phyloP scores from a whole-genome alignment of 2,113 vertebrate species.

The Saguinus imperator region DNA sequence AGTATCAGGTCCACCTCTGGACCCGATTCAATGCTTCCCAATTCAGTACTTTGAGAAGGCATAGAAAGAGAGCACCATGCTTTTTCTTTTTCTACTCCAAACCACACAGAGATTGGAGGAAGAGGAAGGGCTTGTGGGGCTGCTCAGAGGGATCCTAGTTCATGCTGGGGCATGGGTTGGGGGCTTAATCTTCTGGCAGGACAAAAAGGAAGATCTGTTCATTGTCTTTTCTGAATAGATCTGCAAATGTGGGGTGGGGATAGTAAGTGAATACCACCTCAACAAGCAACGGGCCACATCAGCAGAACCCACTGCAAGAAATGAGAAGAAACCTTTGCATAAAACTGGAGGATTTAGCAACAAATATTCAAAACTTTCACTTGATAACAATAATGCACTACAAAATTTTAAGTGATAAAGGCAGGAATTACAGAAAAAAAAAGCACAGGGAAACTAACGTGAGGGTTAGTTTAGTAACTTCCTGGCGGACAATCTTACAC shows the following conservation, averaged over 20 bases:
- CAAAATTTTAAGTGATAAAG: neutral
- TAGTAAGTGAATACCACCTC: neutral
- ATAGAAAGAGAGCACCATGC: neutral
- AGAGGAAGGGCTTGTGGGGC: neutral
- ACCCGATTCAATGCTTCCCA: neutral
- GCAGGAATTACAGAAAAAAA: neutral
- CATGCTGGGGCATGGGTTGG: rapidly evolving
- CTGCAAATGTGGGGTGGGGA: neutral
- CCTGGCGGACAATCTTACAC: rapidly evolving
- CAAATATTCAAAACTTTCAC: neutral
- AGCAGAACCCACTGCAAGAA: neutral
- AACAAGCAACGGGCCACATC: neutral
- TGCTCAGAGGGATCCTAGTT: neutral
- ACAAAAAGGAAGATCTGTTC: neutral
- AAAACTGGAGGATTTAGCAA: neutral
- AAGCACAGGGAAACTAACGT: neutral
- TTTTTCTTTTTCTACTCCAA: neutral
- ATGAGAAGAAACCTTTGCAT: neutral
- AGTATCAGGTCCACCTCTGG: neutral
- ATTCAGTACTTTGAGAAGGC: neutral
- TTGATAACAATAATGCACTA: neutral
- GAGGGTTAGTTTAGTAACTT: neutral
- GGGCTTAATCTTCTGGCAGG: neutral
- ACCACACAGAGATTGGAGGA: neutral
- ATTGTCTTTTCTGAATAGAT: neutral